Conservation (phyloP, 1,140 invertebrate genomes). For the Bombus vancouverensis region DNA sequence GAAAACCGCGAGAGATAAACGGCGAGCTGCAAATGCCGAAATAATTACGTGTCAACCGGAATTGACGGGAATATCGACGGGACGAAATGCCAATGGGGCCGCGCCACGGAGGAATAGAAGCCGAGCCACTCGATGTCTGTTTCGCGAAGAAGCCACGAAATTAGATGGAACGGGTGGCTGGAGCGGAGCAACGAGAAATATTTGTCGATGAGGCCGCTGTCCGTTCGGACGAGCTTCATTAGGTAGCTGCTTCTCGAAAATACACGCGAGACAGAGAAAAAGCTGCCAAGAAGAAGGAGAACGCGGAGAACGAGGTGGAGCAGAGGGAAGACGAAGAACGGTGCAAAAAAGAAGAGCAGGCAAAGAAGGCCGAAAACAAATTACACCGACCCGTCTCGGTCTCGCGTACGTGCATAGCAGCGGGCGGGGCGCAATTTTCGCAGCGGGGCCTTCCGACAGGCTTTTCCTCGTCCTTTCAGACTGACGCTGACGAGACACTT, state of each 20-base stretch:
- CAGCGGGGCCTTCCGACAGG: constrained; percentile 58
- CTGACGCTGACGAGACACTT: constrained; percentile 73
- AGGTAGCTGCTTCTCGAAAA: constrained; percentile 2
- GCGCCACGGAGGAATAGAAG: not conserved
- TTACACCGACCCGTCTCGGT: constrained; percentile 61
- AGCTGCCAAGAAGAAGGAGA: not conserved
- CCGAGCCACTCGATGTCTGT: not conserved
- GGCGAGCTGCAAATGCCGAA: constrained; percentile 17
- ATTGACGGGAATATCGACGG: constrained; percentile 3
- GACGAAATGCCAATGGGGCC: not conserved
- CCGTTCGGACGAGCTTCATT: constrained; percentile 18
- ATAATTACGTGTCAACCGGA: constrained; percentile 33
- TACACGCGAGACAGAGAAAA: not conserved
- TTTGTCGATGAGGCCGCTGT: not conserved
- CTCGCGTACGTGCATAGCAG: constrained; percentile 26
- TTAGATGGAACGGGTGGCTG: not conserved
- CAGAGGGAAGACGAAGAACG: constrained; percentile 24
- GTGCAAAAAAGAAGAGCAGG: constrained; percentile 40
- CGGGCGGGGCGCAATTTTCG: constrained; percentile 69
- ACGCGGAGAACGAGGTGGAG: constrained; percentile 19
- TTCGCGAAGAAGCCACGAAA: not conserved
- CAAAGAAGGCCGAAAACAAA: constrained; percentile 73
- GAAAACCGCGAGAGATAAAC: not conserved
- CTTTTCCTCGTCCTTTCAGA: constrained; percentile 69
- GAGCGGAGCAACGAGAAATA: not conserved